Conservation (phyloP, 2,888 invertebrate species). For the Sphaerophoria rueppellii region DNA sequence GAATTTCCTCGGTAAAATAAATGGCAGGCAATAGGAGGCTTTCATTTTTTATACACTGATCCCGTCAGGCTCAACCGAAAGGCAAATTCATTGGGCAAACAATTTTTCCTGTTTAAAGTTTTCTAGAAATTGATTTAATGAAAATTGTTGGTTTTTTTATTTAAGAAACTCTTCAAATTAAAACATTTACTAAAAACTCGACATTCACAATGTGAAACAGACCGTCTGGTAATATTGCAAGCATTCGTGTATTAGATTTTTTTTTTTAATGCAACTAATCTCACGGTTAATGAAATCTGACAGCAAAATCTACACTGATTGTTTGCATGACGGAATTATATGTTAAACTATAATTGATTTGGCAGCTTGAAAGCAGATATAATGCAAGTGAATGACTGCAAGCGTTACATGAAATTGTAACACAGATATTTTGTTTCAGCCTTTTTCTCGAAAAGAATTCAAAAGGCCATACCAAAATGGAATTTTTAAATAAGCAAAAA, state of each 20-base stretch:
- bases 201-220: neutral
- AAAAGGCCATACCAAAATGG: neutral
- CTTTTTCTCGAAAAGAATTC: neutral
- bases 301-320: constrained; percentile 22
- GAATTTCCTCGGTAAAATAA: too few species aligned
- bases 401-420: constrained; percentile 26
- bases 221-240: neutral
- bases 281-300: constrained; percentile 24
- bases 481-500: too few species aligned
- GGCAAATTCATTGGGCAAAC: too few species aligned
- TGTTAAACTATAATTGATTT: constrained; percentile 37
- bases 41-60: too few species aligned
- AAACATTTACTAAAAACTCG: too few species aligned
- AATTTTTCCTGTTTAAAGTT: too few species aligned
- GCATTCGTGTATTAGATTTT: neutral
- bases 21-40: too few species aligned
- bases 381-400: constrained; percentile 15
- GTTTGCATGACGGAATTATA: constrained; percentile 1
- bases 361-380: constrained; percentile 29
- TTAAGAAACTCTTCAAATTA: too few species aligned
- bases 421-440: neutral
- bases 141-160: too few species aligned
- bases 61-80: too few species aligned
- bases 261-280: neutral
- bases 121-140: too few species aligned